Evolutionary conservation across 2,113 vertebrate genomes (phyloP).

Genomic region (Ahaetulla prasina): DNA sequence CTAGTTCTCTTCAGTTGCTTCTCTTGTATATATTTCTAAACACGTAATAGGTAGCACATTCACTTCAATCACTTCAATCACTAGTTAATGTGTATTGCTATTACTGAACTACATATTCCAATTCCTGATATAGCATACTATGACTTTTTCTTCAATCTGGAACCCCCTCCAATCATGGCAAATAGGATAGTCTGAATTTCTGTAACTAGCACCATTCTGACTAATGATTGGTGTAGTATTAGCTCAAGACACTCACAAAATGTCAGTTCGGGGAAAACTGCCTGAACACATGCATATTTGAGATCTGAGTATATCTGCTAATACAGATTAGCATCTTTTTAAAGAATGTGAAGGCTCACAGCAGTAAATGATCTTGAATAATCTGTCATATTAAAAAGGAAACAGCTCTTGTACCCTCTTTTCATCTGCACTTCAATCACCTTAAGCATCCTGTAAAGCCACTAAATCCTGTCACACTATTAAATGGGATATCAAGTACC

Average conservation of each 20-base stretch:
- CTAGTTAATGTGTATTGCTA: not conserved
- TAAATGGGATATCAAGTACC: not conserved
- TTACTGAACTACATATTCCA: not conserved
- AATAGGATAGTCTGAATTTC: not conserved
- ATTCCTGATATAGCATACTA: not conserved
- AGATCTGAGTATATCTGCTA: not conserved
- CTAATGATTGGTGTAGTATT: not conserved
- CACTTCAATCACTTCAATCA: not conserved
- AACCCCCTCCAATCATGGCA: not conserved
- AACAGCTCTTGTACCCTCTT: not conserved
- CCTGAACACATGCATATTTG: not conserved
- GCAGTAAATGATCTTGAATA: not conserved
- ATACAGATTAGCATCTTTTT: not conserved
- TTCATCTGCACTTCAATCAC: not conserved
- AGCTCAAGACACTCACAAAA: not conserved
- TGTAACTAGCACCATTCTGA: not conserved
- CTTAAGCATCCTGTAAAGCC: not conserved
- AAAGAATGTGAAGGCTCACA: not conserved
- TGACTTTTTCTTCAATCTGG: not conserved
- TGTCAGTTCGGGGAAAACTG: not conserved
- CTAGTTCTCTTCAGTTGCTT: not conserved
- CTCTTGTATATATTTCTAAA: not conserved
- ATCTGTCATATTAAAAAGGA: not conserved
- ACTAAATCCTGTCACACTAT: not conserved
- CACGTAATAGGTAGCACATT: not conserved